Conservation (phyloP, 2,113 vertebrate species). For the rabbit (Oryctolagus cuniculus) region mOryCun1.1 NC_091435.1:61788001-61788500, state of each 20-base stretch:
- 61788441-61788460: conserved; percentile 72
- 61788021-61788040: conserved; percentile 39
- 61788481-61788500: conserved; percentile 69
- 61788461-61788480: conserved; percentile 71
- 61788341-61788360: conserved; percentile 39
- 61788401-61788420: conserved; percentile 32
- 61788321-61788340: conserved; percentile 62
- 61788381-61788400: conserved; percentile 69
- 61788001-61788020: not conserved
- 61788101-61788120: not conserved
- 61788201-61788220: not conserved
- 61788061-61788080: conserved; percentile 37
- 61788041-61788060: not conserved
- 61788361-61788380: conserved; percentile 30
- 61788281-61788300: not conserved
- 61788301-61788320: conserved; percentile 47
- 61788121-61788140: not conserved
- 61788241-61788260: not conserved
- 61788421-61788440: conserved; percentile 70
- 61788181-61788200: not conserved
- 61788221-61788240: not conserved
- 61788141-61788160: not conserved
- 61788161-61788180: not conserved
- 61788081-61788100: not conserved
- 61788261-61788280: conserved; percentile 15